These are phyloP conservation scores for Popillia japonica DNA, from an alignment of 1,140 invertebrate genomes.

Conservation along the genomic window DNA sequence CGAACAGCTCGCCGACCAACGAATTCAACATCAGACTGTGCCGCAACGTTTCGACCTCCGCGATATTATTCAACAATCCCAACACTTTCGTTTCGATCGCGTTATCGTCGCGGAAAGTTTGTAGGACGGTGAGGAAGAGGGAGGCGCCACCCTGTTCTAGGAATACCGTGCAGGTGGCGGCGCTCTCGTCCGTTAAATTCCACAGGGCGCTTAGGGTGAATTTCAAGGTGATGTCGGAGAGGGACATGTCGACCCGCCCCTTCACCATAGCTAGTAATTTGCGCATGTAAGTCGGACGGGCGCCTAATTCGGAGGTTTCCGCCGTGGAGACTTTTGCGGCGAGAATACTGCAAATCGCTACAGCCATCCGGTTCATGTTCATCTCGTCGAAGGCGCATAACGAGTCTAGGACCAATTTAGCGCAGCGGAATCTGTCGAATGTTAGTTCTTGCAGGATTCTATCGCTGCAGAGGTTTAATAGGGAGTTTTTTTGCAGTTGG, in stretches of 20 bases:
- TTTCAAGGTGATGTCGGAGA: constrained; percentile 79
- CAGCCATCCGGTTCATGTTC: constrained; percentile 82
- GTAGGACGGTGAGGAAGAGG: constrained; percentile 74
- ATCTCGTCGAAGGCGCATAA: constrained; percentile 77
- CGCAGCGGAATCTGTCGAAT: constrained; percentile 78
- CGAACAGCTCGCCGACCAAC: constrained; percentile 69
- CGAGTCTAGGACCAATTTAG: constrained; percentile 79
- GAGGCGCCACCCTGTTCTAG: constrained; percentile 75
- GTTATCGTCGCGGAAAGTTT: constrained; percentile 70
- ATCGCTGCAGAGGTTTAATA: constrained; percentile 81
- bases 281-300: constrained; percentile 75
- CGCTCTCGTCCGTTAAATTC: constrained; percentile 84
- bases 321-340: constrained; percentile 78
- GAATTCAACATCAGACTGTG: constrained; percentile 69
- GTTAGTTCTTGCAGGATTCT: constrained; percentile 79
- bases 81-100: constrained; percentile 84
- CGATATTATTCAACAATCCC: constrained; percentile 82
- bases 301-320: constrained; percentile 77
- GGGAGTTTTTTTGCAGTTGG: constrained; percentile 80
- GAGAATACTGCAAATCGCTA: constrained; percentile 82
- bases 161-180: constrained; percentile 78
- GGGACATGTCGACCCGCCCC: constrained; percentile 67
- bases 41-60: constrained; percentile 73
- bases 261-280: constrained; percentile 77
- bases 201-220: constrained; percentile 84